These are phyloP conservation scores for Dolomedes plantarius DNA, from an alignment of 2,888 invertebrate species.

Conservation along the genomic window DNA sequence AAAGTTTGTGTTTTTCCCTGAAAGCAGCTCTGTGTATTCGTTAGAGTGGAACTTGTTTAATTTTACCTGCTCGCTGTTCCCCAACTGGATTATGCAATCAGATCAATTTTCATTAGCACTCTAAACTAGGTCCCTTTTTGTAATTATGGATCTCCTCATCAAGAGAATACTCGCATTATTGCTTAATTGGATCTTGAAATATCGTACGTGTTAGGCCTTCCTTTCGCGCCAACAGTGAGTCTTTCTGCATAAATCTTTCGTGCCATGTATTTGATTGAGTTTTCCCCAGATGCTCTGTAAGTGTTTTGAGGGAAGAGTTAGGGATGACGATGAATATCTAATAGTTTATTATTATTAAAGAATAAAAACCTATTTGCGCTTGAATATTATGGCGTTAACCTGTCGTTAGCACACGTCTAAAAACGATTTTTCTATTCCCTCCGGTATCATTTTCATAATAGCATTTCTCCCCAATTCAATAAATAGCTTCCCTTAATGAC, in stretches of 20 bases:
- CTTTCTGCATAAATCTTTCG: background rate
- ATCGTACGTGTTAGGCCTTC: background rate
- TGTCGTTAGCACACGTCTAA: constrained; percentile 27
- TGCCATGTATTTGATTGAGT: background rate
- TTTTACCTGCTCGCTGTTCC: no score
- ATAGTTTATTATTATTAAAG: constrained; percentile 38
- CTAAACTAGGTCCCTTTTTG: no score
- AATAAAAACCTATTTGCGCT: constrained; percentile 7
- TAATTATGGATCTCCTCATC: background rate
- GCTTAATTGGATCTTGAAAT: background rate
- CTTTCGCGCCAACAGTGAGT: background rate
- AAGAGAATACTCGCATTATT: background rate
- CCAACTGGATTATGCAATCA: no score
- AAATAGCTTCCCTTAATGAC: constrained; percentile 59
- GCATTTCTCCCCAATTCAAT: constrained; percentile 52
- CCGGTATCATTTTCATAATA: constrained; percentile 62
- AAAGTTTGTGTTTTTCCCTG: no score
- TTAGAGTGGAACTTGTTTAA: no score
- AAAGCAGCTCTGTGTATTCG: no score
- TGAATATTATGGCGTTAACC: constrained; percentile 33
- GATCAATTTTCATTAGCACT: no score
- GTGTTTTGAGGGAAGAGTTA: constrained; percentile 13
- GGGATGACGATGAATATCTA: constrained; percentile 10
- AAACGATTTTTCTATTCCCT: constrained; percentile 42
- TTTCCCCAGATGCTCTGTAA: constrained; percentile 9